phyloP scores from a whole-genome alignment of 1,140 invertebrate species.

The Nebria ingens region DNA sequence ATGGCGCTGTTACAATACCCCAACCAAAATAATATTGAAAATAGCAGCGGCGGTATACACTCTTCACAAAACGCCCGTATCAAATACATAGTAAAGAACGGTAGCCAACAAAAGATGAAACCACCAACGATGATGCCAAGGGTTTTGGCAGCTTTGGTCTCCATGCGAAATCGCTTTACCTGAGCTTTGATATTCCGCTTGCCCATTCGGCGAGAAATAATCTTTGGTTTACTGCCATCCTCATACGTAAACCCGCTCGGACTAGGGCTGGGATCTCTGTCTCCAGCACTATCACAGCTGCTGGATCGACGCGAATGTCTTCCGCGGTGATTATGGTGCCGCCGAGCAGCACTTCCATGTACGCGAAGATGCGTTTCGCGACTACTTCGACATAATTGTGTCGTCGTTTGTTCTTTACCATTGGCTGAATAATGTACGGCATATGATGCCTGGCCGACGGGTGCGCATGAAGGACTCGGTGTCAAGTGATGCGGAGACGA shows the following conservation, averaged over 20 bases:
- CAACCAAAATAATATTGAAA: constrained; percentile 91
- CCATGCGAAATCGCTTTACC: constrained; percentile 78
- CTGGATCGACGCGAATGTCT: constrained; percentile 24
- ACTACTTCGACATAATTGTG: constrained; percentile 23
- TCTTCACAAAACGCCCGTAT: constrained; percentile 70
- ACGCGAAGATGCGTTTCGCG: constrained; percentile 36
- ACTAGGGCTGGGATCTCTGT: constrained; percentile 34
- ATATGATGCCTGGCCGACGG: constrained; percentile 38
- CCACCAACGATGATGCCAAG: constrained; percentile 88
- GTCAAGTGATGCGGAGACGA: constrained; percentile 26
- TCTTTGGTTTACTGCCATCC: constrained; percentile 45
- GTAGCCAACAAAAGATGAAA: constrained; percentile 88
- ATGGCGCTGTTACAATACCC: constrained; percentile 95
- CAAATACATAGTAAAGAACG: constrained; percentile 91
- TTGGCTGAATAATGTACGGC: constrained; percentile 49
- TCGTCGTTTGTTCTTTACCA: constrained; percentile 27
- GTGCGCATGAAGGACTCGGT: constrained; percentile 21
- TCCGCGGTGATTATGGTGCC: not conserved
- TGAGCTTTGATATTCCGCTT: constrained; percentile 75
- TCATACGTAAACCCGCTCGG: constrained; percentile 35
- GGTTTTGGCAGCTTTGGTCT: constrained; percentile 90
- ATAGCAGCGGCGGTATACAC: constrained; percentile 69
- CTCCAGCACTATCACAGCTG: constrained; percentile 29
- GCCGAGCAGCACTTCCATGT: constrained; percentile 22
- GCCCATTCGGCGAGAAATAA: constrained; percentile 60